A percentile compares a stretch with the other conserved stretches of the same genome.
These are phyloP conservation scores for Mystacornis crossleyi DNA, from an alignment of 2,113 vertebrate genomes.

Conservation along the genomic window DNA sequence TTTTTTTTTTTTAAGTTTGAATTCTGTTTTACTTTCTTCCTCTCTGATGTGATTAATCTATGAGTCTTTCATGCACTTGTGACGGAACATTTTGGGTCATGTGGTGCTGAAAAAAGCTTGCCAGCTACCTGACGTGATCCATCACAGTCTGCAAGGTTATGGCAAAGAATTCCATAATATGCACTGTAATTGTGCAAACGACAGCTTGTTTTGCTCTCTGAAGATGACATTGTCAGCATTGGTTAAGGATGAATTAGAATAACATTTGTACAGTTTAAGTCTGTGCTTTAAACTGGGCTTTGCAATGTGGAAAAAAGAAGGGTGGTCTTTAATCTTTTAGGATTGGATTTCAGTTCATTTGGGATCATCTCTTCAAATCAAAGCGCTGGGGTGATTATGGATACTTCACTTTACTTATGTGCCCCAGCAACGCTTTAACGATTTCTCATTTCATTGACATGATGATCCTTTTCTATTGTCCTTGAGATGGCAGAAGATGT, in stretches of 20 bases:
- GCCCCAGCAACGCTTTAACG: neutral
- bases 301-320: neutral
- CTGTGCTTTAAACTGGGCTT: neutral
- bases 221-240: neutral
- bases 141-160: neutral
- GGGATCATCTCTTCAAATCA: neutral
- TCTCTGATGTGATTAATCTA: neutral
- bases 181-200: neutral
- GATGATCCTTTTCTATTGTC: neutral
- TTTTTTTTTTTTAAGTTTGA: neutral
- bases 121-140: neutral
- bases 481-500: neutral
- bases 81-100: neutral
- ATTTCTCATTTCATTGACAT: neutral
- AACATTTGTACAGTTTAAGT: neutral
- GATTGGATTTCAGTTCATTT: neutral
- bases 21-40: neutral
- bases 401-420: neutral
- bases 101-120: neutral
- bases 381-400: neutral
- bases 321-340: conserved; percentile 10
- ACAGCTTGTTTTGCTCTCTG: neutral
- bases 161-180: neutral
- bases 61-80: neutral
- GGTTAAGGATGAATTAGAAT: neutral